Percentiles rank a stretch among this genome's conserved stretches.
Conservation (phyloP, 2,888 invertebrate species). For the Oxystoma pomonae region DNA sequence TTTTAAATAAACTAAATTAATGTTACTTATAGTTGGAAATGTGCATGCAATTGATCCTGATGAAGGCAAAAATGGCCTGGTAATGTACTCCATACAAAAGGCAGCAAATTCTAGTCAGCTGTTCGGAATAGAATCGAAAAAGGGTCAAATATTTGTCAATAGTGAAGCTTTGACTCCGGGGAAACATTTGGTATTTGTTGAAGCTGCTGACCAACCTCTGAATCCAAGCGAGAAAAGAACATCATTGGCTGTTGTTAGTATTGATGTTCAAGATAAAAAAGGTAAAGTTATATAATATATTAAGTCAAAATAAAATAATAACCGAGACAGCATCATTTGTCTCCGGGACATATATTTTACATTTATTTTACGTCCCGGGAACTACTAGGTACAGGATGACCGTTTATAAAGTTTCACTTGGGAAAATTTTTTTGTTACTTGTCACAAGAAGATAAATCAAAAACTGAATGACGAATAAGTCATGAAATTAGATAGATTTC, state of each 20-base stretch:
- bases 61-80: slow-evolving; percentile 69
- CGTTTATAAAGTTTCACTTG: too few relatives aligned
- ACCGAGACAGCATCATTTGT: too few relatives aligned
- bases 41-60: slow-evolving; percentile 82
- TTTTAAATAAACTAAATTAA: too few relatives aligned
- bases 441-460: too few relatives aligned
- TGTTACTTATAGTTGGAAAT: slow-evolving; percentile 53
- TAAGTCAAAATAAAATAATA: too few relatives aligned
- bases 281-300: too few relatives aligned
- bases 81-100: slow-evolving; percentile 49
- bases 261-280: slow-evolving; percentile 61
- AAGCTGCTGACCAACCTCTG: slow-evolving; percentile 77
- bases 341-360: too few relatives aligned
- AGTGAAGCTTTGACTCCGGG: slow-evolving; percentile 64
- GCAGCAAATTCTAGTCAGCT: slow-evolving; percentile 52
- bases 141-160: slow-evolving; percentile 65
- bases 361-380: too few relatives aligned
- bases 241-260: slow-evolving; percentile 79
- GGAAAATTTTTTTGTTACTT: too few relatives aligned
- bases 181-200: slow-evolving; percentile 75
- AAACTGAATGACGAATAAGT: too few relatives aligned
- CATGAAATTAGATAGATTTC: too few relatives aligned
- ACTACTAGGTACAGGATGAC: too few relatives aligned
- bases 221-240: slow-evolving; percentile 81
- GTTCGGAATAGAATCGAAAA: slow-evolving; percentile 67